Base-by-base conservation (phyloP, 2,797 vertebrate species). In the Miichthys miiuy region DNA sequence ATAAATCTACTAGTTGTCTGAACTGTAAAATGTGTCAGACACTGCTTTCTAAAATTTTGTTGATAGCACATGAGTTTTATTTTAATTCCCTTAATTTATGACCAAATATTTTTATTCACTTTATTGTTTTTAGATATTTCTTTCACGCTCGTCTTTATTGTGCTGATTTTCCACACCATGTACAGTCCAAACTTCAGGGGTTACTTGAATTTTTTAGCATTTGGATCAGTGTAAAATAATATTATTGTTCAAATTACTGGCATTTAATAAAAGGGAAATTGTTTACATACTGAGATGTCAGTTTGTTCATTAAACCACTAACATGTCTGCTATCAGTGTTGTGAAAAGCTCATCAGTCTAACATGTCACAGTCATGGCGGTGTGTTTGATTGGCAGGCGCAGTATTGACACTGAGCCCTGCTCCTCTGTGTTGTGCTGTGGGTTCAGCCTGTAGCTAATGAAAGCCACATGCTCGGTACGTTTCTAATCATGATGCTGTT, bases 401-500 rank as follows among this genome's bases (percentile, higher is more conserved):
- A 30, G 79, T 82, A 71, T 63, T 80, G 81, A 87, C 2, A 25
- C 61, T 67, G 75, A 85, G 78, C 76, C 78, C 69, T 13, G 64
- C 80, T 84, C 80, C 75, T 83, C 83, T 61, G 79, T 69, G 47
- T 82, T 74, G 79, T 77, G 72, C 81, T 82, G 80, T 75, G 85
- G 55, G 69, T 87, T 85, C 77, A 87, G 89, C 80, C 89, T 90
- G 79, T 50, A 61, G 75, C 82, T 90, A 93, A 95, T 90, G 72
- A 87, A 92, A 93, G 77, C 90, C 94, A 94, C 89, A 94, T 94
- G 94, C 62, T 66, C 60, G 21, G 82, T 90, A 77, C 81, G 72
- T 92, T 93, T 93, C 88, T 82, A 91, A 92, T 92, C 89, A 84
- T 13, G 65, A 86, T 74, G 83, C 87, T 92, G 90, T 93, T 93